Base-by-base conservation (phyloP, 2,797 vertebrate species). In the Crenuchus spilurus region DNA sequence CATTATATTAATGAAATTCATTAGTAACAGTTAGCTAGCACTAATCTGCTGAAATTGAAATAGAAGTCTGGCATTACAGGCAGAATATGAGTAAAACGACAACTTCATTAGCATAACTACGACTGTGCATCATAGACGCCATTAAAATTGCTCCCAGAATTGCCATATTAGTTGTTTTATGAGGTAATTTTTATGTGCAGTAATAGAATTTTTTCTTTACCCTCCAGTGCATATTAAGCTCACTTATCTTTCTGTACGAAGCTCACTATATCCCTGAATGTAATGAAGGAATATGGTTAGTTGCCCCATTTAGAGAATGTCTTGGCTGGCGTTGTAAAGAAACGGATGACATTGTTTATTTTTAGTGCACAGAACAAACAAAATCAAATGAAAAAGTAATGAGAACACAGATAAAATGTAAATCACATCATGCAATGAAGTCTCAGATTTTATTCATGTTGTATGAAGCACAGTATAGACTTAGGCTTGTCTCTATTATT, bases 91-190 rank as follows among this genome's bases (percentile, higher is more conserved):
- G 94, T 96, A 94, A 96, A 95, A 95, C 94, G 95, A 96, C 95
- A 96, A 97, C 95, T 98, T 98, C 97, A 98, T 99, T 99, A 99
- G 94, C 95, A 97, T 96, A 94, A 96, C 94, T 95, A 95, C 94
- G 95, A 94, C 93, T 93, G 93, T 91, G 94, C 94, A 95, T 96
- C 96, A 96, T 97, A 98, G 97, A 97, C 97, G 93, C 92, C 96
- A 94, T 98, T 98, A 98, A 98, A 98, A 99, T 98, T 94, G 94
- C 91, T 96, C 96, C 96, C 95, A 77, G 95, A 96, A 94, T 97
- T 97, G 94, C 93, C 94, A 95, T 98, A 96, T 96, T 96, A 95
- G 94, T 95, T 98, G 95, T 94, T 98, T 98, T 98, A 98, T 96
- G 94, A 96, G 95, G 94, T 95, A 96, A 97, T 98, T 97, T 95